Conservation (phyloP, 2,888 invertebrate species). For the Notodonta dromedarius region DNA sequence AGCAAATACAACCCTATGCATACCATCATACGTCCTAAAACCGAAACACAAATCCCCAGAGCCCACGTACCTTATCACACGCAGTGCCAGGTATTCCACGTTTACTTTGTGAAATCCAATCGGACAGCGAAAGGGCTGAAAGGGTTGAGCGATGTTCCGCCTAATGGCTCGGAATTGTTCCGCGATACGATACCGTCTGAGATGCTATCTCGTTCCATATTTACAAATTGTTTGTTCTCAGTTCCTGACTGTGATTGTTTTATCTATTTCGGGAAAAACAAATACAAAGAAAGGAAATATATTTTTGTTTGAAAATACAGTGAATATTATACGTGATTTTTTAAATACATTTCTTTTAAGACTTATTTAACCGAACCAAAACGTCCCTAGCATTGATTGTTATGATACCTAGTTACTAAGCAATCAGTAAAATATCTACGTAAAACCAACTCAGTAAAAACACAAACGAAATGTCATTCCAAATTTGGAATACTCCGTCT, state of each 20-base stretch:
- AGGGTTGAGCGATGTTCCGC: constrained; percentile 45
- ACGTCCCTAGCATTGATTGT: too few species aligned
- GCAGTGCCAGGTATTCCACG: constrained; percentile 21
- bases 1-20: not conserved
- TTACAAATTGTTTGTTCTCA: constrained; percentile 6
- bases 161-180: constrained; percentile 50
- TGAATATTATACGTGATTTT: too few species aligned
- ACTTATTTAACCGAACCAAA: too few species aligned
- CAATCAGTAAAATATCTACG: too few species aligned
- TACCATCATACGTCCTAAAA: not conserved
- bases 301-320: not conserved
- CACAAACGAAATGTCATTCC: too few species aligned
- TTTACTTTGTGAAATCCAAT: constrained; percentile 50
- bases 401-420: too few species aligned
- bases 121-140: constrained; percentile 45
- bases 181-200: constrained; percentile 32
- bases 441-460: too few species aligned
- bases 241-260: constrained; percentile 5
- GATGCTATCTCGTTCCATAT: constrained; percentile 20
- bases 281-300: not conserved
- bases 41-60: not conserved
- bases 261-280: not conserved
- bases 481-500: not conserved
- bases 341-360: too few species aligned
- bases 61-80: constrained; percentile 13